Conservation (phyloP, 2,113 vertebrate genomes). For the Etia nguti region DNA sequence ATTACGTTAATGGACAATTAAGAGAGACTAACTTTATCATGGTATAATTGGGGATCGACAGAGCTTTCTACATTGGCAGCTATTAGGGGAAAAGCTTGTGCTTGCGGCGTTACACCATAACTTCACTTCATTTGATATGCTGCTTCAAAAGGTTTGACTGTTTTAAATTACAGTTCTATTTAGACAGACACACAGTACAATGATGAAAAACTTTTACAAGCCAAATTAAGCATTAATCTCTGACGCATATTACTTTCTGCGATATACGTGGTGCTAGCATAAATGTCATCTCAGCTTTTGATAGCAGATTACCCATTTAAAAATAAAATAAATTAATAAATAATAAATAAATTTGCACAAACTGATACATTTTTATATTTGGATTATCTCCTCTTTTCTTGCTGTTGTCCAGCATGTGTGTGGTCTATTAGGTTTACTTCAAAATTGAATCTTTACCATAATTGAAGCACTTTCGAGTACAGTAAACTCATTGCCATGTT, state of each 20-base stretch:
- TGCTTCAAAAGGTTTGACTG: slow-evolving; percentile 19
- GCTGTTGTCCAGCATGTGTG: neutral
- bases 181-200: neutral
- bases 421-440: neutral
- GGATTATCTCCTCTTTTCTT: neutral
- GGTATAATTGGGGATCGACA: slow-evolving; percentile 49
- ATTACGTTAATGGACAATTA: slow-evolving; percentile 63
- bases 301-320: neutral
- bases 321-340: neutral
- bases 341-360: neutral
- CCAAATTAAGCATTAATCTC: neutral
- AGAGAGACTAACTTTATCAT: slow-evolving; percentile 40
- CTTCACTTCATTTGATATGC: slow-evolving; percentile 15
- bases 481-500: neutral
- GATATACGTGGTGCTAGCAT: neutral
- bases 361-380: neutral
- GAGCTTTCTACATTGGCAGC: slow-evolving; percentile 24
- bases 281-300: neutral
- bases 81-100: slow-evolving; percentile 31
- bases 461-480: neutral
- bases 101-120: slow-evolving; percentile 11
- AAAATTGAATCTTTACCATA: neutral
- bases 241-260: neutral
- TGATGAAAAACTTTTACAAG: neutral
- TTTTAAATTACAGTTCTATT: slow-evolving; percentile 20